phyloP scores from a whole-genome alignment of 2,888 invertebrate genomes.

The Cephus nigrinus region DNA sequence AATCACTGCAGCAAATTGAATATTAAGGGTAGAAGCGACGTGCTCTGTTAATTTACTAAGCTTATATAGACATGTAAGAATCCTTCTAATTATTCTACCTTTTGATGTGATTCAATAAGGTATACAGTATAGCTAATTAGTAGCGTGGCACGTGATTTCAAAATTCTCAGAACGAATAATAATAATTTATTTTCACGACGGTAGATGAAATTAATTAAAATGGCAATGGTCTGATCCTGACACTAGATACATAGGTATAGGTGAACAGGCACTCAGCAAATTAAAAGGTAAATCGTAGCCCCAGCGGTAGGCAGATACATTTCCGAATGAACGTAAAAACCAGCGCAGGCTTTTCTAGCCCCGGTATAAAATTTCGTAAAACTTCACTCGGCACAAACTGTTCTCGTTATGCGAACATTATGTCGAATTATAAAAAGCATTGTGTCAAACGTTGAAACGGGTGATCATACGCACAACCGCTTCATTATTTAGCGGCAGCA shows the following conservation, averaged over 20 bases:
- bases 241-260: neutral
- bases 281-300: neutral
- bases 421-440: slow-evolving; percentile 24
- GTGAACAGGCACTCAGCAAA: neutral
- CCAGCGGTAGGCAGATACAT: neutral
- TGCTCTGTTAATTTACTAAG: too few species aligned
- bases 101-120: too few species aligned
- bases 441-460: slow-evolving; percentile 33
- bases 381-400: slow-evolving; percentile 10
- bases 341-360: neutral
- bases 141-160: too few species aligned
- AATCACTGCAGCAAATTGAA: too few species aligned
- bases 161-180: too few species aligned
- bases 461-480: slow-evolving; percentile 28
- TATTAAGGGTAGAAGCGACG: too few species aligned
- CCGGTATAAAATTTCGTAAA: neutral
- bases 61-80: too few species aligned
- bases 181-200: too few species aligned
- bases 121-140: too few species aligned
- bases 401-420: slow-evolving; percentile 20
- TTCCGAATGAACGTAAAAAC: neutral
- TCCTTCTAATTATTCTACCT: too few species aligned
- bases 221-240: neutral
- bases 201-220: too few species aligned
- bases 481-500: slow-evolving; percentile 41